These are phyloP conservation scores for Trematomus bernacchii DNA, from an alignment of 2,797 vertebrate species.

Conservation along the genomic window DNA sequence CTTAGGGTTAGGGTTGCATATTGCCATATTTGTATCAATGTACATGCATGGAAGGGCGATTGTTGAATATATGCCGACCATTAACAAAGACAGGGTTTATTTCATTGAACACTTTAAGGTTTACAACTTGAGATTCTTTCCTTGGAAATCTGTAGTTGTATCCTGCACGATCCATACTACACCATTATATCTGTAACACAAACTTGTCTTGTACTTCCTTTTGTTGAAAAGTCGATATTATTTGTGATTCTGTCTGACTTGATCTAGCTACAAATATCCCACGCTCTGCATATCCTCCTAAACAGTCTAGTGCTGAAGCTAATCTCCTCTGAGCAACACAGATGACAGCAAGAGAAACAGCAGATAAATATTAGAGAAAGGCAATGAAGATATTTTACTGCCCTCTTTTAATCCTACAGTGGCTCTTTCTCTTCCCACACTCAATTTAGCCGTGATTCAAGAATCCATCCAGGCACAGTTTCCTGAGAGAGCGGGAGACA, in stretches of 20 bases:
- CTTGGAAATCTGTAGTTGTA: not conserved
- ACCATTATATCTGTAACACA: not conserved
- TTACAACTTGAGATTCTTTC: not conserved
- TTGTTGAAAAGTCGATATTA: not conserved
- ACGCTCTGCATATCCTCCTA: not conserved
- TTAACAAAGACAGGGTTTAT: not conserved
- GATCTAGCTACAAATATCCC: constrained; percentile 3
- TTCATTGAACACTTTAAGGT: not conserved
- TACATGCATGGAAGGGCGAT: not conserved
- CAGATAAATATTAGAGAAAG: constrained; percentile 10
- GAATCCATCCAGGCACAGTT: constrained; percentile 13
- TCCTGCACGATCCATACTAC: not conserved
- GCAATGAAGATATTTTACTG: constrained; percentile 23
- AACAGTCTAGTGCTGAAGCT: constrained; percentile 3
- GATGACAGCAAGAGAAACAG: not conserved
- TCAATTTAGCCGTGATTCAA: constrained; percentile 19
- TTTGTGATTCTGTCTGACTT: not conserved
- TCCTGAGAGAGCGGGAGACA: constrained; percentile 12
- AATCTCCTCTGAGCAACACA: constrained; percentile 5
- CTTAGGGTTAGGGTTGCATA: too few species aligned
- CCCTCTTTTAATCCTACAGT: constrained; percentile 22
- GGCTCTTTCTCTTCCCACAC: constrained; percentile 24
- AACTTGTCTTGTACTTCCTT: not conserved
- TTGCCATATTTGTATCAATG: not conserved
- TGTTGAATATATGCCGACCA: not conserved